Percentiles rank a stretch among this genome's conserved stretches.
Conservation (phyloP, 2,113 vertebrate species). For the Pterocles burchelli region DNA sequence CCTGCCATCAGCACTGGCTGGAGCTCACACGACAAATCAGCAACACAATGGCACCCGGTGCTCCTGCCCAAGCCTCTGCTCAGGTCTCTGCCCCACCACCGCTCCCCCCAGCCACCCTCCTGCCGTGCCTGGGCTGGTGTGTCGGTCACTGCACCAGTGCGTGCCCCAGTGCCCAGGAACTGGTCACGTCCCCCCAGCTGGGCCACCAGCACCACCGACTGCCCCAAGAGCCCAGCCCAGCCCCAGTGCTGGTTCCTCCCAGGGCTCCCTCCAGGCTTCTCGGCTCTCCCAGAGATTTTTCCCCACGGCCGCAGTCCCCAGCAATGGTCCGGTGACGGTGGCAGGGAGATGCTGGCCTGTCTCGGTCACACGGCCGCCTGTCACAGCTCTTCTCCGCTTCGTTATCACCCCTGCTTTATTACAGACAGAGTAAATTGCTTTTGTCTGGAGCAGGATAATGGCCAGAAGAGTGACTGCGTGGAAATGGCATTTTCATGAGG, state of each 20-base stretch:
- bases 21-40: not conserved
- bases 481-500: conserved; percentile 57
- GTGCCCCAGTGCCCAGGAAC: too few species aligned
- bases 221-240: accelerated
- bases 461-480: conserved; percentile 25
- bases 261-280: not conserved
- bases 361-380: not conserved
- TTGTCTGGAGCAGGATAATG: conserved; percentile 61
- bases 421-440: conserved; percentile 66
- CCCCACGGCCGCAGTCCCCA: not conserved
- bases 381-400: not conserved
- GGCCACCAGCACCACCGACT: not conserved
- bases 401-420: conserved; percentile 40
- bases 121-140: too few species aligned
- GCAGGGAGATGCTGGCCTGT: not conserved
- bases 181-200: not conserved
- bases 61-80: not conserved
- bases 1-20: not conserved
- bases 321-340: not conserved
- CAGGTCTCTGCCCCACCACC: not conserved
- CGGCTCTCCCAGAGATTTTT: not conserved
- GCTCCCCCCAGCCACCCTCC: too few species aligned
- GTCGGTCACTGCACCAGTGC: too few species aligned
- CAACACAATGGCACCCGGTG: not conserved
- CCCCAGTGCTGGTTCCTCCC: accelerated